These are phyloP conservation scores for Chymomyza procnemis DNA, from an alignment of 2,888 invertebrate genomes.

Conservation along the genomic window DNA sequence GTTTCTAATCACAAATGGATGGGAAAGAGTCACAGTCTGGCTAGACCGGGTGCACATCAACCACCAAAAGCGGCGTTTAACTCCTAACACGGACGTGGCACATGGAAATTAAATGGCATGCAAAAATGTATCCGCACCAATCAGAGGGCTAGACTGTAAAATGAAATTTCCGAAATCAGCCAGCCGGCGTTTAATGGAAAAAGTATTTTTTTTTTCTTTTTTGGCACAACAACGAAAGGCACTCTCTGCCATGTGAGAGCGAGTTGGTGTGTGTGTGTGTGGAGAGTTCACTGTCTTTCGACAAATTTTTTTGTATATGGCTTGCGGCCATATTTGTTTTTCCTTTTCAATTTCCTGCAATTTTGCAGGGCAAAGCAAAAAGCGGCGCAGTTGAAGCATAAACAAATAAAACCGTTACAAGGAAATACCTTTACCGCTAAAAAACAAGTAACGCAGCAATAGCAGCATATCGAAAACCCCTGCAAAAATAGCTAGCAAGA, in stretches of 20 bases:
- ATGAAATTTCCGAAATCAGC: constrained; percentile 14
- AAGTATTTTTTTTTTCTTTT: neutral
- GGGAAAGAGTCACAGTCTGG: neutral
- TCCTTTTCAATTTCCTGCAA: constrained; percentile 71
- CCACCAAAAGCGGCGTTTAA: constrained; percentile 34
- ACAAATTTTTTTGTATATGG: constrained; percentile 24
- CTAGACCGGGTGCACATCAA: constrained; percentile 4
- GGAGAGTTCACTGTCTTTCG: constrained; percentile 9
- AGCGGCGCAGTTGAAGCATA: constrained; percentile 5
- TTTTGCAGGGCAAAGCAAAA: constrained; percentile 44
- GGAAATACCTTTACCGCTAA: constrained; percentile 27
- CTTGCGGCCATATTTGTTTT: constrained; percentile 67
- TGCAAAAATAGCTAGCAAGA: constrained; percentile 9
- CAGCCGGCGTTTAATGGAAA: constrained; percentile 11
- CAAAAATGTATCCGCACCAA: constrained; percentile 60
- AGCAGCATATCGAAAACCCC: neutral
- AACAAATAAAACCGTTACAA: constrained; percentile 24
- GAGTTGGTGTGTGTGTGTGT: neutral
- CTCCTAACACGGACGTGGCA: constrained; percentile 26
- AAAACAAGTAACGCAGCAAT: constrained; percentile 14
- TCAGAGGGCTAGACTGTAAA: constrained; percentile 41
- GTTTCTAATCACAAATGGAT: constrained; percentile 17
- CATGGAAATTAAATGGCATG: constrained; percentile 55
- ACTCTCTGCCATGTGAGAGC: neutral
- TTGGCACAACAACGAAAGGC: neutral